These are phyloP conservation scores for Acanthornis magna DNA, from an alignment of 2,797 vertebrate species.

Conservation along the genomic window DNA sequence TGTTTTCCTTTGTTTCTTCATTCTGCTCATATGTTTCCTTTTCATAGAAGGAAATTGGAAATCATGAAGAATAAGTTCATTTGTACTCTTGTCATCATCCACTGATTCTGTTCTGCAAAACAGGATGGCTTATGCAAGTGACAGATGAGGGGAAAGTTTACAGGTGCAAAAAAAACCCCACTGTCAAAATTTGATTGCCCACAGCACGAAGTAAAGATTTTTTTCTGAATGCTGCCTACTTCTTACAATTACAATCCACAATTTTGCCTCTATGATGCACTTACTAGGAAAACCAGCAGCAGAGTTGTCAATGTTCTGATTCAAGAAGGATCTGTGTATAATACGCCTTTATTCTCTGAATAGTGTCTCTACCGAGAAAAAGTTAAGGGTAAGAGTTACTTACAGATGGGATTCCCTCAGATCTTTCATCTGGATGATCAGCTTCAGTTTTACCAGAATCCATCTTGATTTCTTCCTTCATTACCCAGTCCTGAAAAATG, in stretches of 20 bases:
- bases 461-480: conserved; percentile 32
- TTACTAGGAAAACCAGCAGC: background rate
- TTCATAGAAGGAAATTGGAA: background rate
- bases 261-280: background rate
- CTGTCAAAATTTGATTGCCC: background rate
- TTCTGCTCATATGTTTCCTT: background rate
- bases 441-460: background rate
- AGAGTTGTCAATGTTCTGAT: background rate
- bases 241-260: background rate
- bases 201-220: background rate
- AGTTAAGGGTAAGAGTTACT: background rate
- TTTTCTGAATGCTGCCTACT: background rate
- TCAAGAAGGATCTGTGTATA: background rate
- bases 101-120: background rate
- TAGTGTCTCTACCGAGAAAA: background rate
- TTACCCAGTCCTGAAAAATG: conserved; percentile 13
- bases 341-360: background rate
- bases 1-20: background rate
- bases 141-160: background rate
- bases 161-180: background rate
- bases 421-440: background rate
- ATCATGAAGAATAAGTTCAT: background rate
- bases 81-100: background rate
- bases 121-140: background rate
- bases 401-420: background rate